phyloP scores from a whole-genome alignment of 1,140 invertebrate genomes.

The Cardiocondyla obscurior region DNA sequence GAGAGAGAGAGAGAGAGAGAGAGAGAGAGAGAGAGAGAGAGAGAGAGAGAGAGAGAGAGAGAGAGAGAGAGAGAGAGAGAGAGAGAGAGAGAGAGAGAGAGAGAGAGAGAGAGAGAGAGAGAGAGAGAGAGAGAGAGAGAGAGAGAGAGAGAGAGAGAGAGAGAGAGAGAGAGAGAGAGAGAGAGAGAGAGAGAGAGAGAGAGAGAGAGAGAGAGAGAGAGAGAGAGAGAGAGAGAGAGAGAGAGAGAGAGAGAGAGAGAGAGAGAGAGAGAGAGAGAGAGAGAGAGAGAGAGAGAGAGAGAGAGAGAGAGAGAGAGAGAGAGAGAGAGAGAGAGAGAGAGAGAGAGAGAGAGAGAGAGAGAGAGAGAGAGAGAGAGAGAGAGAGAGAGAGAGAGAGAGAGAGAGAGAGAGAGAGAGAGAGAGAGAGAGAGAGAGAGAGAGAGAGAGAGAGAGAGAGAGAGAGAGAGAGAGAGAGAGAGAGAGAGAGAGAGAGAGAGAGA shows the following conservation, averaged over 20 bases:
- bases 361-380: slow-evolving; percentile 8
- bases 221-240: slow-evolving; percentile 8
- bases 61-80: slow-evolving; percentile 8
- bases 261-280: slow-evolving; percentile 8
- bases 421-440: slow-evolving; percentile 8
- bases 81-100: slow-evolving; percentile 8
- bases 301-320: slow-evolving; percentile 8
- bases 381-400: slow-evolving; percentile 8
- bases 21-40: slow-evolving; percentile 8
- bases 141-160: slow-evolving; percentile 8
- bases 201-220: slow-evolving; percentile 8
- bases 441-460: slow-evolving; percentile 8
- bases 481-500: slow-evolving; percentile 8
- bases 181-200: slow-evolving; percentile 8
- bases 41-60: slow-evolving; percentile 8
- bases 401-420: slow-evolving; percentile 8
- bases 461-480: slow-evolving; percentile 8
- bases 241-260: slow-evolving; percentile 8
- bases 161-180: slow-evolving; percentile 8
- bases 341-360: slow-evolving; percentile 8
- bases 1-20: slow-evolving; percentile 8
- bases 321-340: slow-evolving; percentile 8
- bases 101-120: slow-evolving; percentile 8
- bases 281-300: slow-evolving; percentile 8
- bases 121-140: slow-evolving; percentile 8